Conservation (phyloP, 2,113 vertebrate species). For the Stictonetta naevosa region DNA sequence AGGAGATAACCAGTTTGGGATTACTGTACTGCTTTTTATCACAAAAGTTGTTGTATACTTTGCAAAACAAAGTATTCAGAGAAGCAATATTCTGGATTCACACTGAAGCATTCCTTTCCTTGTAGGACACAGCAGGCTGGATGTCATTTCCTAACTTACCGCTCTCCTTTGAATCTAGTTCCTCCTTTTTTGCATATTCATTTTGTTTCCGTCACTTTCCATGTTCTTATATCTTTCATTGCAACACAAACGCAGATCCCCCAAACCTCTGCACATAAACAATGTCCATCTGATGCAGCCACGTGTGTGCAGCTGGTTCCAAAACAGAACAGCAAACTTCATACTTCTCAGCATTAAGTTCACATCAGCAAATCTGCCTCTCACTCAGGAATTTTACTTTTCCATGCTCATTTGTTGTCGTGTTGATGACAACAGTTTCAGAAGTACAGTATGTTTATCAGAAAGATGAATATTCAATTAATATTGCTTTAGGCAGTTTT, state of each 20-base stretch:
- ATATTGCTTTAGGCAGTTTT: conserved; percentile 67
- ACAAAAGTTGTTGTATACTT: not conserved
- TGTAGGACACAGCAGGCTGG: not conserved
- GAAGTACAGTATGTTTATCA: conserved; percentile 63
- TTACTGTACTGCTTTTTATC: not conserved
- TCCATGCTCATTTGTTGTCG: conserved; percentile 49
- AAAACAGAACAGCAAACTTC: not conserved
- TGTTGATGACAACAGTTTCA: conserved; percentile 65
- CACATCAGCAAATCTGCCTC: conserved; percentile 13
- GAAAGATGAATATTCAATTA: conserved; percentile 76
- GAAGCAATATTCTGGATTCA: not conserved
- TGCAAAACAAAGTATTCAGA: not conserved
- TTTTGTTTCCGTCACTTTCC: not conserved
- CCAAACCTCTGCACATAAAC: not conserved
- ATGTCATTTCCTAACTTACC: not conserved
- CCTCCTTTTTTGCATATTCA: not conserved
- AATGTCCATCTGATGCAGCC: not conserved
- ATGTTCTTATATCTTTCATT: not conserved
- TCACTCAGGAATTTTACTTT: conserved; percentile 29
- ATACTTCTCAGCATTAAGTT: not conserved
- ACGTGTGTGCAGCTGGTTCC: conserved; percentile 12
- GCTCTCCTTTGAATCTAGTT: not conserved
- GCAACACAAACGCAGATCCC: not conserved
- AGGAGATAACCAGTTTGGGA: not conserved
- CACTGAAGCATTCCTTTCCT: not conserved